Conservation (phyloP, 2,888 invertebrate genomes). For the Parnassius smintheus region DNA sequence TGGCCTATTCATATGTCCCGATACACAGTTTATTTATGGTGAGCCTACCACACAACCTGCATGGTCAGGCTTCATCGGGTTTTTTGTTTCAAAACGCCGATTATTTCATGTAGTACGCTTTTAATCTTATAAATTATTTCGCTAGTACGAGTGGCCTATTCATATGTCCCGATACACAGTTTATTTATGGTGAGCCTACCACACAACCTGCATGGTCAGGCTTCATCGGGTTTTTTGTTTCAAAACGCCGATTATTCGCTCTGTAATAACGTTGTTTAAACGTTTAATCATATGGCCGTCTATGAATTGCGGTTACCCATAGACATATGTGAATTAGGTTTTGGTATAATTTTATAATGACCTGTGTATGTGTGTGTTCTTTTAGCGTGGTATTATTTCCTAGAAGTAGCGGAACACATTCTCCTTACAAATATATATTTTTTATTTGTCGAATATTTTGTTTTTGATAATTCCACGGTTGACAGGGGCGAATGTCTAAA, state of each 20-base stretch:
- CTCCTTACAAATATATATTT: too few relatives aligned
- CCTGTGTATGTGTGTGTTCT: background rate
- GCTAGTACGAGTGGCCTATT: too few relatives aligned
- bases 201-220: constrained; percentile 57
- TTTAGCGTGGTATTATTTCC: too few relatives aligned
- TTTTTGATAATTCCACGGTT: too few relatives aligned
- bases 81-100: constrained; percentile 49
- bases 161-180: background rate
- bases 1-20: background rate
- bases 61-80: constrained; percentile 64
- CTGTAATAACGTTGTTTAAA: constrained; percentile 28
- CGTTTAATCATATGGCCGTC: constrained; percentile 25
- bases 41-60: constrained; percentile 40
- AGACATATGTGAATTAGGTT: constrained; percentile 17
- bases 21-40: constrained; percentile 5
- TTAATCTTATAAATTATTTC: too few relatives aligned
- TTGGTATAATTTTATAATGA: constrained; percentile 10
- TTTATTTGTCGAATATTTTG: too few relatives aligned
- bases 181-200: constrained; percentile 13
- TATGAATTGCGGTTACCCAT: constrained; percentile 27
- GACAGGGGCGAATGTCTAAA: too few relatives aligned
- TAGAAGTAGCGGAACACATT: too few relatives aligned
- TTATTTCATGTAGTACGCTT: constrained; percentile 27
- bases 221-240: constrained; percentile 62
- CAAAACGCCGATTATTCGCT: constrained; percentile 37